Percentiles rank a stretch among this genome's conserved stretches.
phyloP scores from a whole-genome alignment of 2,888 invertebrate species.

The Tachystola acroxantha region DNA sequence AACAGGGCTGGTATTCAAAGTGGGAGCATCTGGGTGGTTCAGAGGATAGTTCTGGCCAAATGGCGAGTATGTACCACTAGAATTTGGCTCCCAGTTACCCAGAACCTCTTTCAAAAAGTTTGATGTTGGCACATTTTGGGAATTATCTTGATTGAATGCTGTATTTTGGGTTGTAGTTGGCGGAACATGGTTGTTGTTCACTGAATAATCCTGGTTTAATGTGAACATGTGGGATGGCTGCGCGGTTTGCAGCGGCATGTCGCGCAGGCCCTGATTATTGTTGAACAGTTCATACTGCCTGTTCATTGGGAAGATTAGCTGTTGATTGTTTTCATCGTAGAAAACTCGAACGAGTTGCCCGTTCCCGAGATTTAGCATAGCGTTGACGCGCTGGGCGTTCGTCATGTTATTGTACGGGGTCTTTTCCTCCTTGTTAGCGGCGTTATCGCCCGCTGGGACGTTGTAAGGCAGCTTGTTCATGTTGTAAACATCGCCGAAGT shows the following conservation, averaged over 20 bases:
- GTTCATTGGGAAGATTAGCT: slow-evolving; percentile 64
- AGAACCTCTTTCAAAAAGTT: slow-evolving; percentile 84
- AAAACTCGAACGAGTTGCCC: slow-evolving; percentile 64
- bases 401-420: slow-evolving; percentile 43
- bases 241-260: slow-evolving; percentile 47
- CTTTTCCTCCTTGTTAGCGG: slow-evolving; percentile 51
- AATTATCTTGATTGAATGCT: slow-evolving; percentile 38
- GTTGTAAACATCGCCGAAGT: slow-evolving; percentile 58
- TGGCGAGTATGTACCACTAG: slow-evolving; percentile 85
- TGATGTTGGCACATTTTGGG: slow-evolving; percentile 52
- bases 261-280: slow-evolving; percentile 54
- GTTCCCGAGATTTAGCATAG: slow-evolving; percentile 66
- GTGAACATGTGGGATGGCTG: slow-evolving; percentile 55
- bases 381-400: slow-evolving; percentile 46
- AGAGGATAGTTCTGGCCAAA: slow-evolving; percentile 81
- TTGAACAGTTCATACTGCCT: slow-evolving; percentile 70
- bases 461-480: slow-evolving; percentile 56
- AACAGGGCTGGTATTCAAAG: slow-evolving; percentile 44
- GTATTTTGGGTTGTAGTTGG: slow-evolving; percentile 34
- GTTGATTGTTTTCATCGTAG: slow-evolving; percentile 69
- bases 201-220: slow-evolving; percentile 57
- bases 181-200: slow-evolving; percentile 42
- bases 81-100: slow-evolving; percentile 85
- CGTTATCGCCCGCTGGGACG: slow-evolving; percentile 45
- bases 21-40: slow-evolving; percentile 66